Evolutionary conservation across 2,113 vertebrate genomes (phyloP).

Genomic region (Chionis minor): DNA sequence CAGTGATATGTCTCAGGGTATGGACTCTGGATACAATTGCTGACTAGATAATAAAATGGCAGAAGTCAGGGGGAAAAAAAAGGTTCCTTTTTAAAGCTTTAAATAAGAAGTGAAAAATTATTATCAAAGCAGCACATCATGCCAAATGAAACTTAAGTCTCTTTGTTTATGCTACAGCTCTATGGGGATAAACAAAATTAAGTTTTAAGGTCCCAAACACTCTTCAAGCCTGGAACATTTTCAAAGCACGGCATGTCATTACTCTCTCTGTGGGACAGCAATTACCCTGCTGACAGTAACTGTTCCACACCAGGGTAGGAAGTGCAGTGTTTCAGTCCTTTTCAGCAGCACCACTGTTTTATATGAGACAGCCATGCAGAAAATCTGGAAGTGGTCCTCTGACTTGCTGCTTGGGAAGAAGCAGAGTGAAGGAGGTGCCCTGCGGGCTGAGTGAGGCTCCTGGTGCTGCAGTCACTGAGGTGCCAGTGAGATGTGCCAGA

Average conservation of each 20-base stretch:
- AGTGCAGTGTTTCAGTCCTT: neutral
- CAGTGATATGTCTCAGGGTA: neutral
- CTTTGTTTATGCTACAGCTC: neutral
- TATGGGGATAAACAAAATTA: neutral
- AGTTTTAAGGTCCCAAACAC: neutral
- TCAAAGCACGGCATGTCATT: neutral
- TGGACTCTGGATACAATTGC: neutral
- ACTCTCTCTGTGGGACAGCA: neutral
- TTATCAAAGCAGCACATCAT: neutral
- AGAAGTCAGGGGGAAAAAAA: neutral
- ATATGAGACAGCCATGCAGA: neutral
- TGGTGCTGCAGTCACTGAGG: neutral
- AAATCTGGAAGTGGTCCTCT: neutral
- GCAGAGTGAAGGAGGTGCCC: neutral
- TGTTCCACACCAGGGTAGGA: neutral
- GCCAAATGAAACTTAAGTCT: neutral
- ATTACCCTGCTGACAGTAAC: neutral
- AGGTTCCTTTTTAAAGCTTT: neutral
- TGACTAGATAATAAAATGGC: neutral
- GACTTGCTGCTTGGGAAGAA: neutral
- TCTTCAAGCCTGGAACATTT: neutral
- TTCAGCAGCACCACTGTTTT: neutral
- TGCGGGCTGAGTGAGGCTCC: neutral
- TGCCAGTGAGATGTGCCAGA: neutral
- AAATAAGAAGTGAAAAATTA: neutral